Evolutionary conservation across 2,888 invertebrate species (phyloP).

Genomic region (Eupsilia transversa): DNA sequence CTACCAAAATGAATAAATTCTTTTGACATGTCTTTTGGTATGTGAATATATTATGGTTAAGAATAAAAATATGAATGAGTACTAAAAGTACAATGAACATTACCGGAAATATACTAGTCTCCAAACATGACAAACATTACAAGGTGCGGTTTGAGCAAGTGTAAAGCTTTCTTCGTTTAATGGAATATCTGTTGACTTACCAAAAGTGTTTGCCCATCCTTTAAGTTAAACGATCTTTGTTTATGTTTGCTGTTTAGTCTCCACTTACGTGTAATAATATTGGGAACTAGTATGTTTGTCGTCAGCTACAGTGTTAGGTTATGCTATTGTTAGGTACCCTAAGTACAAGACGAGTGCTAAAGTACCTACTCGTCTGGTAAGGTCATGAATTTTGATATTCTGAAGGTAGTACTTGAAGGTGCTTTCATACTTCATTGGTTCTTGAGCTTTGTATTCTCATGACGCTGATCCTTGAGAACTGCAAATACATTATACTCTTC

Average conservation of each 20-base stretch:
- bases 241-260: conserved; percentile 61
- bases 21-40: background rate
- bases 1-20: conserved; percentile 3
- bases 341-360: conserved; percentile 23
- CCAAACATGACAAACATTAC: conserved; percentile 31
- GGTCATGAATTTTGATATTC: conserved; percentile 18
- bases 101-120: conserved; percentile 29
- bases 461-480: conserved; percentile 3
- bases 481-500: background rate
- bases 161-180: conserved; percentile 75
- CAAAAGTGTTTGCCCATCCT: conserved; percentile 69
- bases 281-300: conserved; percentile 40
- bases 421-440: conserved; percentile 14
- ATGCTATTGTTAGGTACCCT: conserved; percentile 31
- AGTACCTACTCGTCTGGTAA: conserved; percentile 14
- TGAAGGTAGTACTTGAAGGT: background rate
- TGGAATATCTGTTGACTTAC: conserved; percentile 77
- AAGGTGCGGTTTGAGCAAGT: conserved; percentile 42
- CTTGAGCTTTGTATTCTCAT: conserved; percentile 7
- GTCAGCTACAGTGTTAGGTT: conserved; percentile 37
- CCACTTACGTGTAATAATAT: conserved; percentile 60
- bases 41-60: background rate
- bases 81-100: conserved; percentile 19
- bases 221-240: conserved; percentile 72
- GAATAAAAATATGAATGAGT: conserved; percentile 15